Base-by-base conservation (phyloP, 2,797 vertebrate genomes). In the Clamator glandarius region DNA sequence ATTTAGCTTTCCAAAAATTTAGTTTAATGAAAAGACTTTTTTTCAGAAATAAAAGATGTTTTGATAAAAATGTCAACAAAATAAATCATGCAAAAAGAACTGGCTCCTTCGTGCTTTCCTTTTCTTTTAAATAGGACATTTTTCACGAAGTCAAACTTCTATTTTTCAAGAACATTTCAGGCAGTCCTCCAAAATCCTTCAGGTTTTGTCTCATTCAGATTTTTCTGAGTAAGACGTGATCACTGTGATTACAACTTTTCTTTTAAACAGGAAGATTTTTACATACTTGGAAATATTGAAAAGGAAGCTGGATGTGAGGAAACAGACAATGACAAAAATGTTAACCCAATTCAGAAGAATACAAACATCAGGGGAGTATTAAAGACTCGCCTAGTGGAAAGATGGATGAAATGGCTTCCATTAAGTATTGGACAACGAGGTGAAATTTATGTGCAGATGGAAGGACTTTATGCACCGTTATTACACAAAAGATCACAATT, bases 401-500 rank as follows among this genome's bases (percentile, higher is more conserved):
- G 46, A 52, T 31, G 28, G 75, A 83, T 92, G 62, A 88, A 79
- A 70, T 5, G 35, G 48, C 25, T 89, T 68, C 58, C 83, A 67
- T 77, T 74, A 73, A 69, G 73, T 68, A 87, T 44, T 91, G 73
- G 78, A 93, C 85, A 82, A 84, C 14, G 5, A 93, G 25, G 39
- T 66, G 35, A 75, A 92, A 95, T 85, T 82, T 76, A 82, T 72
- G 26, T 84, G 84, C 94, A 91, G 72, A 83, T 74, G 11, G 74
- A 95, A 96, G 68, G 85, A 90, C 95, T 93, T 94, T 85, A 94
- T 86, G 64, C 78, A 76, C 59, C 74, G 51, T 50, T 89, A 35
- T 72, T 95, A 92, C 82, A 95, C n/a, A 80, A 75, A 96, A 61
- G 67, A 95, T 81, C 68, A 41, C 63, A 75, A 95, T 93, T 96